Evolutionary conservation across 2,113 vertebrate species (phyloP), one percentile per base, ranked within the genome.

Genomic region (Plotosus lineatus): DNA sequence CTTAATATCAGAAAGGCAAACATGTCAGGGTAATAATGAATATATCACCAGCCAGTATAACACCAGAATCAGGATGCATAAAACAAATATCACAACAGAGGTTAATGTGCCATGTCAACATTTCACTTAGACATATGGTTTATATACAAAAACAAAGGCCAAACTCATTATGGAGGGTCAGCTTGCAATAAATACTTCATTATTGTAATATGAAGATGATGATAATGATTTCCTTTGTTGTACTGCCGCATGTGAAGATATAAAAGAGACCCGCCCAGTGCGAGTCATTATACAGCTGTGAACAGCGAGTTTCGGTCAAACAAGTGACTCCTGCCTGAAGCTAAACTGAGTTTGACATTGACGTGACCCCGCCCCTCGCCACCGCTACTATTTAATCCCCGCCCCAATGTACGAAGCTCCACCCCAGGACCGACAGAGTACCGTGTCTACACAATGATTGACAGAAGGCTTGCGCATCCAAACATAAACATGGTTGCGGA

Each of bases 251-350:
- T 6, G 12, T 6, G n/a, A 26, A 0, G 15, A 11, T 15, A 76
- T 0, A 17, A 28, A 12, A 53, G 1, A 40, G 40, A 60, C 53
- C 53, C 44, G n/a, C 31, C 74, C 33, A 56, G 21, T 17, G 31
- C 44, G 38, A 84, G 77, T 85, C 88, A 91, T 88, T 88, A 91
- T 36, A 28, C 44, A 42, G n/a, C 53, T 60, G 23, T 26, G 26
- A 42, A 44, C 66, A 19, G 23, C 3, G 1, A 60, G 74, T 76
- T 76, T 76, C 74, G 38, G 36, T 75, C 36, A 75, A 56, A 58
- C 51, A 17, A 55, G 21, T 8, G 73, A 17, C 15, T 75, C 51
- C 73, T 55, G 73, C 9, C 51, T 17, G 50, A 17, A 15, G 58
- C 5, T n/a, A n/a, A 23, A 0, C 0, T 51, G 51, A 21, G 51